These are phyloP conservation scores for Lumbricus terrestris DNA, from an alignment of 2,888 invertebrate species.

Conservation along the genomic window DNA sequence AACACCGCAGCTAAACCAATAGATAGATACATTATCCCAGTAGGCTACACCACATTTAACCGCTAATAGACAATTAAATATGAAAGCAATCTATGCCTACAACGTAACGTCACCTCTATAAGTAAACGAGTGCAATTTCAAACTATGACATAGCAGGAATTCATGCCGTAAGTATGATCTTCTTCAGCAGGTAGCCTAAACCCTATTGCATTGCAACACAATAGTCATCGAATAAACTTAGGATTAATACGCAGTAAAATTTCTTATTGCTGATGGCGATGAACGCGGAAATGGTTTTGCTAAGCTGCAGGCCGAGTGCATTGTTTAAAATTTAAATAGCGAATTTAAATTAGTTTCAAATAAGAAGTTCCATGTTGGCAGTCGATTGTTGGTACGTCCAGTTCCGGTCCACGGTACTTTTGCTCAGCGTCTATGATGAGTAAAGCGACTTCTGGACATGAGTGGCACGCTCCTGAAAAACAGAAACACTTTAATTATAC, in stretches of 20 bases:
- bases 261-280: not conserved
- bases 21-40: not conserved
- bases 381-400: not conserved
- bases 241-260: not conserved
- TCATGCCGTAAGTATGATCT: not conserved
- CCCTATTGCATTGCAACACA: not conserved
- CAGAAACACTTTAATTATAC: no score
- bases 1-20: not conserved
- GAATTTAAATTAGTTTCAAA: not conserved
- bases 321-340: not conserved
- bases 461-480: slow-evolving; percentile 60
- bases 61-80: not conserved
- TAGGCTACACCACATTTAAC: not conserved
- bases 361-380: not conserved
- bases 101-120: not conserved
- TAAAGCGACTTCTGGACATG: slow-evolving; percentile 63
- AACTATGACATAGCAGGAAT: not conserved
- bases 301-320: not conserved
- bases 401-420: not conserved
- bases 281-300: not conserved
- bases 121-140: not conserved
- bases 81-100: not conserved
- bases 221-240: not conserved
- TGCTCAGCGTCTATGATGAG: slow-evolving; percentile 23
- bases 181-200: not conserved